A percentile compares a stretch with the other conserved stretches of the same genome.
phyloP scores from a whole-genome alignment of 2,888 invertebrate species.

The Chrysolina haemoptera region DNA sequence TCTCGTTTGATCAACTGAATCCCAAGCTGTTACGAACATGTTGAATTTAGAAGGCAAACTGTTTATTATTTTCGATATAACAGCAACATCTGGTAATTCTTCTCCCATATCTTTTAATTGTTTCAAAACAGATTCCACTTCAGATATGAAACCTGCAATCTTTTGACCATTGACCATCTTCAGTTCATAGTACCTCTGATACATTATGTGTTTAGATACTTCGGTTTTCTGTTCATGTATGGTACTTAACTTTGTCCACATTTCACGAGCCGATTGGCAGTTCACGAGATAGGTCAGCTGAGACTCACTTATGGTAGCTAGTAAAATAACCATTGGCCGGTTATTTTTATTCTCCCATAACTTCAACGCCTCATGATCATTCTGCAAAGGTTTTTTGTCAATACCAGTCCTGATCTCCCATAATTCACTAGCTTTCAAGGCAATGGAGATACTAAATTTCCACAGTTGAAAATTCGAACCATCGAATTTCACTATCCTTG shows the following conservation, averaged over 20 bases:
- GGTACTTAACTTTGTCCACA: no score
- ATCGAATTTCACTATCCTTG: constrained; percentile 1
- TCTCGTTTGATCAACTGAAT: not conserved
- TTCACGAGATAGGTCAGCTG: no score
- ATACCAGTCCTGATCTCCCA: no score
- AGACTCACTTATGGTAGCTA: no score
- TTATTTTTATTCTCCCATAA: not conserved
- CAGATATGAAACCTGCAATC: not conserved
- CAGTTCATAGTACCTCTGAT: not conserved
- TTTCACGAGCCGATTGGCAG: no score
- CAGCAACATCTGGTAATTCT: not conserved
- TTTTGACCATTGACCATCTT: not conserved
- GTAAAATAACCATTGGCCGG: not conserved
- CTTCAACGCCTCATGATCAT: not conserved
- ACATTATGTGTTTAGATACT: not conserved
- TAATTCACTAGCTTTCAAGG: no score
- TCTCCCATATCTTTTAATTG: not conserved
- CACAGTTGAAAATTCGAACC: no score
- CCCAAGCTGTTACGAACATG: not conserved
- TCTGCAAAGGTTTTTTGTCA: not conserved
- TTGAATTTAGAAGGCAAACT: not conserved
- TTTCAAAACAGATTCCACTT: not conserved
- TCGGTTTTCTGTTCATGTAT: no score
- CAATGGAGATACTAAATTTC: no score
- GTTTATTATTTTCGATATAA: not conserved